Evolutionary conservation across 2,113 vertebrate species (phyloP).

Genomic region (Pterocles orientalis): DNA sequence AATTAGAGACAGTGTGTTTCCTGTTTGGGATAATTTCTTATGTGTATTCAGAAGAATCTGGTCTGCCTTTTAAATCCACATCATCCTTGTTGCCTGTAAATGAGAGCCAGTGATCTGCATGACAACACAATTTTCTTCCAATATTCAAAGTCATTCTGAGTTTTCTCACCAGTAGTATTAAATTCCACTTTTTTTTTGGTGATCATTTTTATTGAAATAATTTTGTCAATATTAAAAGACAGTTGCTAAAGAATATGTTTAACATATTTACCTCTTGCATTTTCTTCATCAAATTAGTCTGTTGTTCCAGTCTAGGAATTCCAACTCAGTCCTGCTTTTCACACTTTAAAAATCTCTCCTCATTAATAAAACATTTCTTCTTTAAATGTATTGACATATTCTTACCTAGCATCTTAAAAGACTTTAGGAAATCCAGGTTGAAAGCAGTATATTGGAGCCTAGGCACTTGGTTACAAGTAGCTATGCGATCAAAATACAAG

Average conservation of each 20-base stretch:
- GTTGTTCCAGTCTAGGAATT: conserved; percentile 1
- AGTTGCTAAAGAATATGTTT: neutral
- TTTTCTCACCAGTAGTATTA: conserved; percentile 4
- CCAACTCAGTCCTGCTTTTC: neutral
- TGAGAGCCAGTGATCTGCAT: neutral
- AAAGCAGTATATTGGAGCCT: neutral
- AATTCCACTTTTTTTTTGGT: neutral
- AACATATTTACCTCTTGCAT: neutral
- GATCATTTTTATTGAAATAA: neutral
- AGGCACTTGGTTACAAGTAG: neutral
- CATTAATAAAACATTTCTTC: conserved; percentile 21
- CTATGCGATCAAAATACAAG: neutral
- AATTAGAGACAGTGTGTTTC: neutral
- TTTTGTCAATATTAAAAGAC: neutral
- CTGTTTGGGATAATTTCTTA: neutral
- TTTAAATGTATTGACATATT: neutral
- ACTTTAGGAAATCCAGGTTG: neutral
- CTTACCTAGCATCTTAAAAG: neutral
- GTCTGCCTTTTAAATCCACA: neutral
- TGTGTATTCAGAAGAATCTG: neutral
- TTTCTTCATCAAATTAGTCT: conserved; percentile 31
- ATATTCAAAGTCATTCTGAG: neutral
- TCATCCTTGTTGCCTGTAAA: neutral
- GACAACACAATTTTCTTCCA: conserved; percentile 5
- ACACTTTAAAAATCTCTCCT: neutral